phyloP scores from a whole-genome alignment of 2,797 vertebrate genomes.

The Pseudochirops corinnae region DNA sequence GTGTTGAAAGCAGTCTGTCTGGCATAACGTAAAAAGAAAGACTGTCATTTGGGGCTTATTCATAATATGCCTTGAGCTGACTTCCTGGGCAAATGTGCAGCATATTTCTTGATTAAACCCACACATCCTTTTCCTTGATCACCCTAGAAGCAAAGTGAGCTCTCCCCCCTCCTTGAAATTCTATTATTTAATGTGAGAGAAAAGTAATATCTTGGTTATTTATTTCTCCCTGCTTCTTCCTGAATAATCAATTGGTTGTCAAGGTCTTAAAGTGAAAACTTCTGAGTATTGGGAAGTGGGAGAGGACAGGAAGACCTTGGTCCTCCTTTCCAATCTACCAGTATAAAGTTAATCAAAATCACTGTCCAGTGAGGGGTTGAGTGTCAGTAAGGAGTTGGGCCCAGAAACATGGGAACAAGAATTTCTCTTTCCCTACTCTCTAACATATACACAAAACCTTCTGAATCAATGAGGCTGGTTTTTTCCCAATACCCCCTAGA shows the following conservation, averaged over 20 bases:
- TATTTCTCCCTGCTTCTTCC: constrained; percentile 62
- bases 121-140: neutral
- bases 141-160: constrained; percentile 8
- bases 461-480: neutral
- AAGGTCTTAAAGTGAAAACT: constrained; percentile 65
- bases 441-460: neutral
- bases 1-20: accelerated
- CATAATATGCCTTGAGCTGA: constrained; percentile 11
- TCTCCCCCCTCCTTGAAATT: constrained; percentile 27
- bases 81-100: constrained; percentile 43
- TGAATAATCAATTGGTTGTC: constrained; percentile 70
- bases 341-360: neutral
- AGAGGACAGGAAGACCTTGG: neutral
- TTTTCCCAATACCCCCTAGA: too few relatives aligned
- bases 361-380: neutral
- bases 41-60: neutral
- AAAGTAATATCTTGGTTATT: constrained; percentile 58
- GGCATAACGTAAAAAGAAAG: constrained; percentile 31
- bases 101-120: neutral
- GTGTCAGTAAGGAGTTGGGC: neutral
- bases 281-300: neutral
- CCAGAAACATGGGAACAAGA: neutral
- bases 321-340: too few relatives aligned
- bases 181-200: neutral
- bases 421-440: neutral